These are phyloP conservation scores for Tiliacea aurago DNA, from an alignment of 2,888 invertebrate species.

Conservation along the genomic window DNA sequence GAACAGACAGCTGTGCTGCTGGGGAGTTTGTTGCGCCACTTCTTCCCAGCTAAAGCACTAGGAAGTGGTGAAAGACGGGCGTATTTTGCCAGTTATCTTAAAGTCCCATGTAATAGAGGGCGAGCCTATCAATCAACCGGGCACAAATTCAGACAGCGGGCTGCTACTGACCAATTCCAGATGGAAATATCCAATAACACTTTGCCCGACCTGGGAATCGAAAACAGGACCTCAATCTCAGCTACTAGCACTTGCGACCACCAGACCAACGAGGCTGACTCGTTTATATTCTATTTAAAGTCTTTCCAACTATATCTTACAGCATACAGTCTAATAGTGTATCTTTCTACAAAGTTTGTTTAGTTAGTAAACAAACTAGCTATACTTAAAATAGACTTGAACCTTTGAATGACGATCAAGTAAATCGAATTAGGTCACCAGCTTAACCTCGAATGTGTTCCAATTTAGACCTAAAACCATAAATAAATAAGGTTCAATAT, in stretches of 20 bases:
- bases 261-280: neutral
- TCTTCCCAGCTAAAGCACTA: too few species aligned
- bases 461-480: neutral
- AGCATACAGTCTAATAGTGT: neutral
- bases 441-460: neutral
- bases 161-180: neutral
- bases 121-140: neutral
- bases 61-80: too few species aligned
- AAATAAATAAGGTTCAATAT: neutral
- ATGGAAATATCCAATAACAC: neutral
- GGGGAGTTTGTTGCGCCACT: too few species aligned
- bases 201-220: neutral
- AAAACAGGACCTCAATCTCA: neutral
- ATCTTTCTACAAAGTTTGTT: neutral
- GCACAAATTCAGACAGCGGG: neutral
- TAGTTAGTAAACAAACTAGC: neutral
- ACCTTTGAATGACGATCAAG: neutral
- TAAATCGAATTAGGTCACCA: slow-evolving; percentile 7
- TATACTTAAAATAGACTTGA: slow-evolving; percentile 4
- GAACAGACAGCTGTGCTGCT: too few species aligned
- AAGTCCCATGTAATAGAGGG: neutral
- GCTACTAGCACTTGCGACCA: neutral
- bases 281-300: neutral
- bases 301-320: neutral
- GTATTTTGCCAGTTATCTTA: neutral